Percentiles rank a stretch among this genome's conserved stretches.
phyloP scores from a whole-genome alignment of 2,888 invertebrate genomes.

The Muschampia plurimacula region DNA sequence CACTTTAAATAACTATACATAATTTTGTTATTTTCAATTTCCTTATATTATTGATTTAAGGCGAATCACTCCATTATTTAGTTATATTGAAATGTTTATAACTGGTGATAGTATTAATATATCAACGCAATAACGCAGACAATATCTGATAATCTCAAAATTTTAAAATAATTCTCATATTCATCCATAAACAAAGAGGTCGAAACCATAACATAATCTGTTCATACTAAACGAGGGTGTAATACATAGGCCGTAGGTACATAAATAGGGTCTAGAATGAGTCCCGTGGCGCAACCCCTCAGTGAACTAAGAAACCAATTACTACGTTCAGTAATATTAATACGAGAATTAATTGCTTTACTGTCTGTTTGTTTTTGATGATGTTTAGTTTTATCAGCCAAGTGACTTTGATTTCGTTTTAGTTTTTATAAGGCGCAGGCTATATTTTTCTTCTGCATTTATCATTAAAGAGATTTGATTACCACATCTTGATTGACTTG shows the following conservation, averaged over 20 bases:
- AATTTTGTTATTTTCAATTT: too few species aligned
- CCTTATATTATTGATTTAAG: too few species aligned
- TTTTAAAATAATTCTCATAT: slow-evolving; percentile 8
- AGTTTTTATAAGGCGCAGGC: too few species aligned
- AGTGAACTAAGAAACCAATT: slow-evolving; percentile 38
- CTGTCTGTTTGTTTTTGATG: slow-evolving; percentile 17
- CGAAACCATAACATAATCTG: slow-evolving; percentile 33
- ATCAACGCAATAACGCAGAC: not conserved
- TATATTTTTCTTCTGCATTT: too few species aligned
- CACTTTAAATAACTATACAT: too few species aligned
- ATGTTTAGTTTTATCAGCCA: not conserved
- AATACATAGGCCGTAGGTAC: slow-evolving; percentile 32
- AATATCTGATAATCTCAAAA: not conserved
- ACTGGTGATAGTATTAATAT: not conserved
- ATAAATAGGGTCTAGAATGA: slow-evolving; percentile 37
- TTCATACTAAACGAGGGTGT: slow-evolving; percentile 36
- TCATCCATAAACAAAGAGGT: slow-evolving; percentile 34
- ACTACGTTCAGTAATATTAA: slow-evolving; percentile 38
- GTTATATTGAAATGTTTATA: not conserved
- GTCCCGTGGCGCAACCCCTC: slow-evolving; percentile 39
- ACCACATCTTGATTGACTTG: too few species aligned
- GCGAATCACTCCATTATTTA: too few species aligned
- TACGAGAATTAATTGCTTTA: slow-evolving; percentile 33
- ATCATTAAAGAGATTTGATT: too few species aligned
- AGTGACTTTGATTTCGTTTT: not conserved